Evolutionary conservation across 92 coral and sea anemone species (phyloP).

Genomic region (Epizoanthus fatuus): DNA sequence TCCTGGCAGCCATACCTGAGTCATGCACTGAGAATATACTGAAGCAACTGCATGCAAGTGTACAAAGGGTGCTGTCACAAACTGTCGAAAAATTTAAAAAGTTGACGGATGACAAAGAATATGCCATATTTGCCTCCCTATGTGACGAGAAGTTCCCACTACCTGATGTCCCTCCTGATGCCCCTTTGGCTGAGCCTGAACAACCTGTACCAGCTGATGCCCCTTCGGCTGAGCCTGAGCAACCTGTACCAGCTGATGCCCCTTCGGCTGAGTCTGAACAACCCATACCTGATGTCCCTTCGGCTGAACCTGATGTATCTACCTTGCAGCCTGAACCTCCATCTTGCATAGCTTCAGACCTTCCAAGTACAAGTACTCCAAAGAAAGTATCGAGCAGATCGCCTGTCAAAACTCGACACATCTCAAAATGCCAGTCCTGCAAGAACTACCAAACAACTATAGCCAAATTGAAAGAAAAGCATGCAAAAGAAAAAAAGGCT

Average conservation of each 20-base stretch:
- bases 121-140: neutral
- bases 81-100: neutral
- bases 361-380: neutral
- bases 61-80: constrained; percentile 1
- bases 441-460: neutral
- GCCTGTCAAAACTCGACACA: neutral
- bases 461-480: neutral
- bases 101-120: neutral
- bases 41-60: constrained; percentile 5
- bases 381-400: neutral
- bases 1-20: neutral
- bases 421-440: neutral
- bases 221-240: neutral
- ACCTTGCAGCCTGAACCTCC: neutral
- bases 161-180: neutral
- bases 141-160: neutral
- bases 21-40: neutral
- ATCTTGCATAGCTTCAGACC: neutral
- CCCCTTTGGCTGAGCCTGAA: neutral
- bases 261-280: neutral
- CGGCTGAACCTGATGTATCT: neutral
- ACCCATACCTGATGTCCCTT: neutral
- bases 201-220: neutral
- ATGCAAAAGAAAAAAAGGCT: neutral
- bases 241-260: neutral